A percentile compares a stretch with the other conserved stretches of the same genome.
phyloP scores from a whole-genome alignment of 2,797 vertebrate species.

The Zonotrichia albicollis region DNA sequence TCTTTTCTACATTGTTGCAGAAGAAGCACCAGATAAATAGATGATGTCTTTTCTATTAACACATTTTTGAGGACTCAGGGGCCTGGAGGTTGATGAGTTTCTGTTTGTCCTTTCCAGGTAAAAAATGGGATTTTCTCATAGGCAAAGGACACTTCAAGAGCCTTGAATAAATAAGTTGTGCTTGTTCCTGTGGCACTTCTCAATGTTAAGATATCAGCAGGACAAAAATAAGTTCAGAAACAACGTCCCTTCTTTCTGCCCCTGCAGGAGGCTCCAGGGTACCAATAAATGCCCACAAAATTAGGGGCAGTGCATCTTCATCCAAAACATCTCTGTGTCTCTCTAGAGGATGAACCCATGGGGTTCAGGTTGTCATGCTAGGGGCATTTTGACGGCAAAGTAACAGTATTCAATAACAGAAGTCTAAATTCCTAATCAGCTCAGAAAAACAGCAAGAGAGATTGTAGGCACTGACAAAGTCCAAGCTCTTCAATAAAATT shows the following conservation, averaged over 20 bases:
- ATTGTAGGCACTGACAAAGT: neutral
- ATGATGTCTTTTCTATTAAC: neutral
- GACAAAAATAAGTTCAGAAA: neutral
- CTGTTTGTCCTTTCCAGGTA: neutral
- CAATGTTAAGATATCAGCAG: neutral
- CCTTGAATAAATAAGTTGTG: neutral
- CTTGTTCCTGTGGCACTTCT: neutral
- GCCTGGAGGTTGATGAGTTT: neutral
- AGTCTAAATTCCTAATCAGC: accelerated
- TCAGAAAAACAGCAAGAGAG: neutral
- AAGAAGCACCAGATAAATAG: neutral
- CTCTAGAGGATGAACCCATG: neutral
- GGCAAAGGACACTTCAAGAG: neutral
- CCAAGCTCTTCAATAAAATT: neutral
- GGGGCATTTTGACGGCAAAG: neutral
- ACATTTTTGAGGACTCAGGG: neutral
- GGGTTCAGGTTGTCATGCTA: no score
- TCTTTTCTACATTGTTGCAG: neutral
- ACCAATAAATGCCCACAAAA: accelerated
- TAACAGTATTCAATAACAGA: neutral
- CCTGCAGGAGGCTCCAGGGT: neutral
- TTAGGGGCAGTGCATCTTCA: neutral
- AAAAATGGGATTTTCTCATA: neutral
- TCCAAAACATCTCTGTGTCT: neutral
- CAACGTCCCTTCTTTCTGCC: accelerated